Evolutionary conservation across 1,140 invertebrate species (phyloP).

Genomic region (Ips typographus): DNA sequence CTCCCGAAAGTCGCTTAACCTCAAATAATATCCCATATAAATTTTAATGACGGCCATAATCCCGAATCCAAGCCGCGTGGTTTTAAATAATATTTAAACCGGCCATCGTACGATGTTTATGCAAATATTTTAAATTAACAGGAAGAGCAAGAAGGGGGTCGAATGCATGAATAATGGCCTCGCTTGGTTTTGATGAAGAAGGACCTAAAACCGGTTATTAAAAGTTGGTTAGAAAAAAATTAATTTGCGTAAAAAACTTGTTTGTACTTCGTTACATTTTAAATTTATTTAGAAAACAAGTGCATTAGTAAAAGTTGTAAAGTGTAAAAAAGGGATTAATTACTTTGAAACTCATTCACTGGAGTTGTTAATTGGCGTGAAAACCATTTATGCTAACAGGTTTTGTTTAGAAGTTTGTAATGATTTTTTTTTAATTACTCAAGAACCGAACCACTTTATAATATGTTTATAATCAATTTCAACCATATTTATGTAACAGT

Average conservation of each 20-base stretch:
- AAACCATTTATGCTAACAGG: too few relatives aligned
- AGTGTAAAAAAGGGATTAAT: too few relatives aligned
- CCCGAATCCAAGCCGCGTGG: not conserved
- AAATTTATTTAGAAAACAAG: too few relatives aligned
- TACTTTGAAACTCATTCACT: too few relatives aligned
- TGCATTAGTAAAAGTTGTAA: too few relatives aligned
- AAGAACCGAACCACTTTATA: too few relatives aligned
- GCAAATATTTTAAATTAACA: slow-evolving; percentile 20
- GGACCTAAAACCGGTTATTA: not conserved
- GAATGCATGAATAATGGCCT: slow-evolving; percentile 13
- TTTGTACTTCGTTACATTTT: too few relatives aligned
- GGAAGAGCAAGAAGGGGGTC: slow-evolving; percentile 6
- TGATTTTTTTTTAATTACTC: too few relatives aligned
- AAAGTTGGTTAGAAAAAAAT: not conserved
- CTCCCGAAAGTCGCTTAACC: not conserved
- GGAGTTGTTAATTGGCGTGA: too few relatives aligned
- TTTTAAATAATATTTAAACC: slow-evolving; percentile 10
- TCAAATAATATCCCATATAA: not conserved
- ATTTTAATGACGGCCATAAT: not conserved
- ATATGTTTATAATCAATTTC: too few relatives aligned
- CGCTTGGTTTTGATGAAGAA: not conserved
- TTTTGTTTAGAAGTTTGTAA: too few relatives aligned
- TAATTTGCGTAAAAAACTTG: not conserved
- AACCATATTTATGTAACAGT: too few relatives aligned
- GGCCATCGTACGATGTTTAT: slow-evolving; percentile 8